Evolutionary conservation across 2,888 invertebrate genomes (phyloP).

Genomic region (Stenodera caucasica): DNA sequence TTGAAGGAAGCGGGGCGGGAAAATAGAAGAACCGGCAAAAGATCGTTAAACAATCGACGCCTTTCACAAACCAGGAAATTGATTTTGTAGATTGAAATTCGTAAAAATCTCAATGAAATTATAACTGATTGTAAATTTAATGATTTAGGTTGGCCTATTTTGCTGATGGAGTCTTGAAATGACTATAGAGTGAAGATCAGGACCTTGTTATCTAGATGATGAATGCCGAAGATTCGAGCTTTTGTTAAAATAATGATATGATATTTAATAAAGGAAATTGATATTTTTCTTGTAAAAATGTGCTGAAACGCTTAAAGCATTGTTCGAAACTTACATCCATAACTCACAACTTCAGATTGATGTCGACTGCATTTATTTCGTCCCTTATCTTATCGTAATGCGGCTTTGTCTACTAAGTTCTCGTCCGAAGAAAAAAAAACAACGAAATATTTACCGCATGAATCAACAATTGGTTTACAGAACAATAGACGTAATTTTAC

Average conservation of each 20-base stretch:
- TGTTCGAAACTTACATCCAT: constrained; percentile 35
- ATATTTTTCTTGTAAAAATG: constrained; percentile 44
- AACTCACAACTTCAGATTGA: constrained; percentile 39
- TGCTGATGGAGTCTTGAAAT: constrained; percentile 16
- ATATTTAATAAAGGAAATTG: constrained; percentile 48
- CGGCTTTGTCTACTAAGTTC: constrained; percentile 18
- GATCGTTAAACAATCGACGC: constrained; percentile 15
- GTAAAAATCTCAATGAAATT: constrained; percentile 20
- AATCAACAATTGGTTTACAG: neutral
- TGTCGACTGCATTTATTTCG: constrained; percentile 40
- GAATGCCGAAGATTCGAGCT: constrained; percentile 39
- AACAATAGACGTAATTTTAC: constrained; percentile 10
- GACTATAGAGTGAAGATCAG: constrained; percentile 30
- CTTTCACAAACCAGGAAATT: constrained; percentile 22
- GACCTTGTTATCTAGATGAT: constrained; percentile 41
- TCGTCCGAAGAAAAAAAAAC: no score
- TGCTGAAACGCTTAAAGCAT: constrained; percentile 38
- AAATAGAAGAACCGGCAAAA: neutral
- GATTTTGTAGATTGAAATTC: constrained; percentile 22
- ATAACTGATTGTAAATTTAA: no score
- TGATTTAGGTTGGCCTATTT: neutral
- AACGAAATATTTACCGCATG: neutral
- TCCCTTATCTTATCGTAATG: constrained; percentile 37
- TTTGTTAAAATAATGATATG: constrained; percentile 46
- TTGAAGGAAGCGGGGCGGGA: no score